Evolutionary conservation across 2,113 vertebrate species (phyloP).

Genomic region (Petroica traversi): DNA sequence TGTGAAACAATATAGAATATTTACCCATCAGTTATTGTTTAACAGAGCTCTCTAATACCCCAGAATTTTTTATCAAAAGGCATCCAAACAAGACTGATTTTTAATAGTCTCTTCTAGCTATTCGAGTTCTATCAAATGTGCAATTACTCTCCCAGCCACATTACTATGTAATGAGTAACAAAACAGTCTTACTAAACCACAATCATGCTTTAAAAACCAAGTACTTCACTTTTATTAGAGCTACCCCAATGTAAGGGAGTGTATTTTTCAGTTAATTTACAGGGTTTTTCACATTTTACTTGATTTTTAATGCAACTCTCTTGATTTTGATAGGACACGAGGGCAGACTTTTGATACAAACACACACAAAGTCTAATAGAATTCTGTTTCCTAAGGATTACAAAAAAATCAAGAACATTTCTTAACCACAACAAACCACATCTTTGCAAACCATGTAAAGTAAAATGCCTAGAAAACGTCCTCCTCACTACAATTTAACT

Average conservation of each 20-base stretch:
- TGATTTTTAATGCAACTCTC: not conserved
- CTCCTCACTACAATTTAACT: not conserved
- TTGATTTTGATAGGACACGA: not conserved
- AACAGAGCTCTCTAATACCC: not conserved
- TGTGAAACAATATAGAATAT: not conserved
- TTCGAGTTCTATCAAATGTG: not conserved
- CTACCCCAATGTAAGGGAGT: not conserved
- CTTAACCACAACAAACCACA: not conserved
- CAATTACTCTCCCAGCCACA: not conserved
- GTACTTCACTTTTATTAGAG: not conserved
- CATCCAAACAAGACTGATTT: not conserved
- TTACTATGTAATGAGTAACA: not conserved
- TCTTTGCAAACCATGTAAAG: not conserved
- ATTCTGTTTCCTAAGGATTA: not conserved
- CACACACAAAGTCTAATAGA: not conserved
- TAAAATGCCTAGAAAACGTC: not conserved
- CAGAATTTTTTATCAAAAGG: not conserved
- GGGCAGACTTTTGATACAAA: not conserved
- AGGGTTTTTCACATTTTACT: fast-evolving
- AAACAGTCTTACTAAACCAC: not conserved
- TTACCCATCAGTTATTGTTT: not conserved
- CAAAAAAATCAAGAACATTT: not conserved
- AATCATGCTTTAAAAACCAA: not conserved
- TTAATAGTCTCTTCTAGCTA: not conserved
- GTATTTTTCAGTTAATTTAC: not conserved